These are phyloP conservation scores for Isichthys henryi DNA, from an alignment of 2,113 vertebrate genomes.

Conservation along the genomic window DNA sequence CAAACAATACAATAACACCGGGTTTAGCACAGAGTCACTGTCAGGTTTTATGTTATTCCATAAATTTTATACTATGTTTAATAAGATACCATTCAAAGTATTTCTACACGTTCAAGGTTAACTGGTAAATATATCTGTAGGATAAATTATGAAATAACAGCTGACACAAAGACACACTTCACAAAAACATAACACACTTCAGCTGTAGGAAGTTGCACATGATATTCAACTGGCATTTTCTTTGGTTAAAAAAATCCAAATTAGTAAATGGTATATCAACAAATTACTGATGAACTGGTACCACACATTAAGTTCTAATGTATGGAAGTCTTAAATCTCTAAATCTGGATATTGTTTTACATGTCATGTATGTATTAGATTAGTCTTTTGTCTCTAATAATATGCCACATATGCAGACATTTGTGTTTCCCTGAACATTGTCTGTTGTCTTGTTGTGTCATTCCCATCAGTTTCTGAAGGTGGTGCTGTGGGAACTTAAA, in stretches of 20 bases:
- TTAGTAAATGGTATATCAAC: background rate
- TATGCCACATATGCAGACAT: background rate
- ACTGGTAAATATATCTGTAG: slow-evolving; percentile 26
- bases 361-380: background rate
- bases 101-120: slow-evolving; percentile 30
- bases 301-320: background rate
- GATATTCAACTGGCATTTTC: slow-evolving; percentile 7
- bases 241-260: slow-evolving; percentile 21
- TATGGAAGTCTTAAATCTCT: background rate
- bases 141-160: slow-evolving; percentile 24
- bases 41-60: slow-evolving; percentile 13
- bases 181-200: slow-evolving; percentile 18
- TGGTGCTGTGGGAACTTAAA: slow-evolving; percentile 1
- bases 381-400: background rate
- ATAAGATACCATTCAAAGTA: slow-evolving; percentile 28
- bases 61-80: slow-evolving; percentile 13
- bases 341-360: slow-evolving; percentile 1
- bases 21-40: slow-evolving; percentile 19
- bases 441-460: background rate
- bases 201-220: slow-evolving; percentile 11
- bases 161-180: slow-evolving; percentile 28
- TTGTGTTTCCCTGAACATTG: background rate
- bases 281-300: background rate
- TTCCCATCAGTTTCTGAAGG: slow-evolving; percentile 2
- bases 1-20: slow-evolving; percentile 14